A percentile compares a stretch with the other conserved stretches of the same genome.
phyloP scores from a whole-genome alignment of 2,113 vertebrate genomes.

The Lutjanus erythropterus region DNA sequence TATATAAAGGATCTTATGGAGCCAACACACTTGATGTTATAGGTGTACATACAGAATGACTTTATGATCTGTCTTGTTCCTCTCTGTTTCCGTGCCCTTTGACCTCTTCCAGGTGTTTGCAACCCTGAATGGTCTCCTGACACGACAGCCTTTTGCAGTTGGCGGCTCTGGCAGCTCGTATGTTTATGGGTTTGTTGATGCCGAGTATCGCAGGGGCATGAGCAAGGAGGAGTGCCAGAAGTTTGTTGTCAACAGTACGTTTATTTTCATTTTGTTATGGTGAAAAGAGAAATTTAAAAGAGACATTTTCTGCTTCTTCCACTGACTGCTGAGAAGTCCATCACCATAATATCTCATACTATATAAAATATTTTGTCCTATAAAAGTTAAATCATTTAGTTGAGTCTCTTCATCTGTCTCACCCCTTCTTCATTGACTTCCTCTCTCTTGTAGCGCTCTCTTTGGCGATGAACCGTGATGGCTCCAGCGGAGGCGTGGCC shows the following conservation, averaged over 20 bases:
- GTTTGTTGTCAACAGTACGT: constrained; percentile 88
- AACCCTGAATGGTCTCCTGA: constrained; percentile 87
- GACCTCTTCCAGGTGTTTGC: constrained; percentile 85
- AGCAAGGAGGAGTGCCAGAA: constrained; percentile 81
- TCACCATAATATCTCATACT: no score
- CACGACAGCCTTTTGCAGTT: constrained; percentile 87
- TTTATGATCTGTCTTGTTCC: neutral
- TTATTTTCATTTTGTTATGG: neutral
- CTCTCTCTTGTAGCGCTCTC: constrained; percentile 81
- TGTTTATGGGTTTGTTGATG: constrained; percentile 91
- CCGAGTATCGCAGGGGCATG: constrained; percentile 87
- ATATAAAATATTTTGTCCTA: neutral
- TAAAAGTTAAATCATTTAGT: neutral
- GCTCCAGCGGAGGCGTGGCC: constrained; percentile 90
- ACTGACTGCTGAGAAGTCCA: neutral
- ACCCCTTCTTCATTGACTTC: neutral
- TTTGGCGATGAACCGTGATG: constrained; percentile 90
- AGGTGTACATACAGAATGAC: neutral
- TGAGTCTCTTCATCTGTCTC: neutral
- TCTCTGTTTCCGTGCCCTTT: neutral
- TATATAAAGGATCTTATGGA: no score
- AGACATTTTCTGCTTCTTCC: neutral
- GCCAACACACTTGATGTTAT: no score
- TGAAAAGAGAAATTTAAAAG: neutral
- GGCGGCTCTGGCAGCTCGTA: constrained; percentile 90